Evolutionary conservation across 2,113 vertebrate genomes (phyloP), one percentile per base, ranked within the genome.

Genomic region (Halcyon malimbica): DNA sequence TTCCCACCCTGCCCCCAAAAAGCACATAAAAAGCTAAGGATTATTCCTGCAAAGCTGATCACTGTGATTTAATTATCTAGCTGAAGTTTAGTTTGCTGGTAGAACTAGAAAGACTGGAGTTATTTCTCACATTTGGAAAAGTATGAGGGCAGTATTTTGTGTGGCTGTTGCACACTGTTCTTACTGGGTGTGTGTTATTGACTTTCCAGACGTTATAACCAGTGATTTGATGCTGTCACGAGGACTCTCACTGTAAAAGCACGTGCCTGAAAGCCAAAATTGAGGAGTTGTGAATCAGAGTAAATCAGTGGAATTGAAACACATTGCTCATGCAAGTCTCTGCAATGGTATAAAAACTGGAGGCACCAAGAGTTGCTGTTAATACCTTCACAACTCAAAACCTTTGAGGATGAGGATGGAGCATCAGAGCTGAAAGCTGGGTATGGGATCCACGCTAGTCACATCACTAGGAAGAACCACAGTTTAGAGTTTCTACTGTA

Each of bases 291-390:
- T 63, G 50, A 81, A 57, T 69, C 39, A 63, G 15, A 77, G 26
- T 23, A 28, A 62, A 62, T 15, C 25, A 46, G 28, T 54, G 41
- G 67, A 83, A 83, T 4, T 21, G 54, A 93, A 85, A 88, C 5
- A 41, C 0, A 0, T 16, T 46, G 37, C 25, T 76, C 0, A 31
- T 1, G 0, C 1, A 6, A 50, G 18, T 46, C 70, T 74, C n/a
- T 86, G n/a, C 20, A 80, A 67, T 29, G 29, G 17, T 29, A 17
- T 7, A 78, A 81, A 81, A 85, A 44, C n/a, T 37, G 51, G 16
- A 89, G 53, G 81, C 62, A 64, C 17, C 8, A 50, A 33, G 21
- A 41, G 25, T 8, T 70, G 28, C 18, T 62, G 76, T 77, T 54
- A 89, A 39, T 29, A 80, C 46, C n/a, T 37, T 63, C 6, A 9